Base-by-base conservation (phyloP, 2,888 invertebrate species). In the Drosophila phalerata region DNA sequence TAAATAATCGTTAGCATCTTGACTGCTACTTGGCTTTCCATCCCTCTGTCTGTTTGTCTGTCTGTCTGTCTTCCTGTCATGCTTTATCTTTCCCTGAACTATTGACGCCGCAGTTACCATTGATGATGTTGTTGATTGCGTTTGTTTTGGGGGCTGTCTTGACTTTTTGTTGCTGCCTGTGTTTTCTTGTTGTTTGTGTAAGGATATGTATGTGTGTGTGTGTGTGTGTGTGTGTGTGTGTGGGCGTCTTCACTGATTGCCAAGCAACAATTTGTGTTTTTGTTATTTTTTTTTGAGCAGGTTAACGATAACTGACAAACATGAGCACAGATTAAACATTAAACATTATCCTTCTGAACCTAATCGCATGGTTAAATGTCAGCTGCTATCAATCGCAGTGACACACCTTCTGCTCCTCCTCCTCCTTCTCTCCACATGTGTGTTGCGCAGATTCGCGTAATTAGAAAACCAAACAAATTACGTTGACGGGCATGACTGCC, bases 391-490 rank as follows among this genome's bases (percentile, higher is more conserved):
- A 73, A 61, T 48, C 51, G 34, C n/a, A n/a, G n/a, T n/a, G n/a
- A n/a, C n/a, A n/a, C n/a, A n/a, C n/a, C n/a, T n/a, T n/a, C n/a
- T n/a, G n/a, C n/a, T 48, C 15, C 37, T 4, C 10, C 47, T 15
- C 37, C 63, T 28, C 40, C 40, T 13, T 37, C 42, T 19, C 32
- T 11, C 19, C 30, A 56, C 11, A 52, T 32, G 32, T 48, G 40
- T 13, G 37, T 38, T 38, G 32, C 48, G 19, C 28, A 66, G 51
- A 17, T 40, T 17, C 60, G 69, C 77, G 74, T 81, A 81, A 81
- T 81, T 81, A 83, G 71, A 83, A 83, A 81, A 73, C 71, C 78
- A 80, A 83, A 78, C 76, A 83, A 78, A 80, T 81, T 71, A 78
- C 66, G 58, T 61, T 42, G 61, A 67, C 62, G 72, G 73, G 52